Conservation (phyloP, 1,140 invertebrate genomes). For the Drosophila sechellia region DNA sequence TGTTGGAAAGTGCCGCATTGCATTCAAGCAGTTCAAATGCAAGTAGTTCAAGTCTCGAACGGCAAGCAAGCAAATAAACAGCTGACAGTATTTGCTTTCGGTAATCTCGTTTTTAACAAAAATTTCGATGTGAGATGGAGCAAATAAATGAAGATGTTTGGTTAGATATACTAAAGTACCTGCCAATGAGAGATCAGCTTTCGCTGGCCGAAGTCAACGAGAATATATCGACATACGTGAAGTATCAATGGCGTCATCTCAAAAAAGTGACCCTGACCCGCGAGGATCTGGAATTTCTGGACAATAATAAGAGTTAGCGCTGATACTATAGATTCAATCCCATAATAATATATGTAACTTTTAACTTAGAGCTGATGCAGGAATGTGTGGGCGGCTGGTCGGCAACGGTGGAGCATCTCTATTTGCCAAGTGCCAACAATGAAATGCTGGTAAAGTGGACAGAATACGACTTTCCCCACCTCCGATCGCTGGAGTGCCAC, state of each 20-base stretch:
- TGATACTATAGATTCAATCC: background rate
- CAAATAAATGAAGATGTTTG: constrained; percentile 43
- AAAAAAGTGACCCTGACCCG: background rate
- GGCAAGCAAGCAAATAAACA: constrained; percentile 4
- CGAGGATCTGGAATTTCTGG: constrained; percentile 8
- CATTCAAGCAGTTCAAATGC: background rate
- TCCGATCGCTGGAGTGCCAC: constrained; percentile 22
- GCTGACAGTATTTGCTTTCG: constrained; percentile 17
- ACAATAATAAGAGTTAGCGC: constrained; percentile 1
- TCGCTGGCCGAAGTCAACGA: constrained; percentile 9
- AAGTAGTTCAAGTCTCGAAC: background rate
- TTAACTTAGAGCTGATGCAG: constrained; percentile 7
- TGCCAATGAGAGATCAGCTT: constrained; percentile 43
- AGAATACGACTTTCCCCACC: constrained; percentile 28
- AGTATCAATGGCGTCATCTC: constrained; percentile 31
- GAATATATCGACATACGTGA: constrained; percentile 5
- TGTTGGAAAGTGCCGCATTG: too few relatives aligned
- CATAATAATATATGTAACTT: background rate
- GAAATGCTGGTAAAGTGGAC: constrained; percentile 19
- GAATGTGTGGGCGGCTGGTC: constrained; percentile 30
- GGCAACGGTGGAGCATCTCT: constrained; percentile 26
- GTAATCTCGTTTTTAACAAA: background rate
- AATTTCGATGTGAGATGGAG: constrained; percentile 11
- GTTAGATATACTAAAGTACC: constrained; percentile 36
- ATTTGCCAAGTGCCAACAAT: background rate